Base-by-base conservation (phyloP, 1,140 invertebrate species). In the Maniola jurtina region DNA sequence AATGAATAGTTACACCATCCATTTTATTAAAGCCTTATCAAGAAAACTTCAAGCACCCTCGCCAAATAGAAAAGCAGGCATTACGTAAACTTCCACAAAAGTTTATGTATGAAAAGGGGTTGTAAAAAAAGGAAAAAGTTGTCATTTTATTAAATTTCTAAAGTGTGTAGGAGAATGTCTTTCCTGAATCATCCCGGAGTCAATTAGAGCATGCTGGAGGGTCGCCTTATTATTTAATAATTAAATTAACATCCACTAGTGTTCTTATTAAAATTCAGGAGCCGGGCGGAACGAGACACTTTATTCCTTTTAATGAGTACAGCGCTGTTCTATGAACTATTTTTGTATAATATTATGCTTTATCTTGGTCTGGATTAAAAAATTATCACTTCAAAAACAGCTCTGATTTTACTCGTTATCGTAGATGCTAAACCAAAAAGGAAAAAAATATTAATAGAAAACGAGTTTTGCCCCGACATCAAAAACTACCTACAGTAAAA, bases 211-310 rank as follows among this genome's bases (percentile, higher is more conserved):
- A 66, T 65, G 59, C 63, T 68, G 58, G 64, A 60, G 63, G 60
- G 50, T 40, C 52, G 58, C 69, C 75, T 70, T 73, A 78, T 76
- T 78, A 78, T 78, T 74, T 71, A 75, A 75, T 81, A 76, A 84
- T 82, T 81, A 77, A 79, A 80, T 81, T 75, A 80, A 75, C 71
- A 72, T 66, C 66, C 63, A 72, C 68, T 69, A 75, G 72, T 72
- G 71, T 56, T 70, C 78, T 77, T 79, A 81, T 81, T 84, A 79
- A 80, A 72, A 81, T 81, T 79, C 77, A 81, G 61, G 48, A 50
- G 48, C 5, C 63, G 66, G 66, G 47, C 61, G 60, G 58, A 66
- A 63, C 64, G 62, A 66, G 65, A 72, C 61, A 33, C 63, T 69
- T 45, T 60, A 64, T 68, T 75, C 68, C 68, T 71, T 67, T 72